Evolutionary conservation across 2,888 invertebrate genomes (phyloP), one percentile per base, ranked within the genome.

Genomic region (Dynastes tityus): DNA sequence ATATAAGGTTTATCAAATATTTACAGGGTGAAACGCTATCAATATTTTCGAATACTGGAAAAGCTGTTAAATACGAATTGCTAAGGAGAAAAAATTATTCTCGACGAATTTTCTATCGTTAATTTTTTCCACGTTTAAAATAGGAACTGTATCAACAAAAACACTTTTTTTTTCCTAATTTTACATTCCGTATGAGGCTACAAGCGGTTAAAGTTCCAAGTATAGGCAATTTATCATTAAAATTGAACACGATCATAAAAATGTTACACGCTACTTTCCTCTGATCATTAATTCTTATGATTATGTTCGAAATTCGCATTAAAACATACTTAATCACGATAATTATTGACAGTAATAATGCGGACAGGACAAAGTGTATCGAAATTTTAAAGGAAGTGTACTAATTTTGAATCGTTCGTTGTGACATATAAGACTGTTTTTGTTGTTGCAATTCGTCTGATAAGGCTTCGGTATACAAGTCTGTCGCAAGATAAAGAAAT

Each of bases 311-410:
- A 68, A 49, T 51, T 29, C 68, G n/a, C 40, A 49, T 67, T 67
- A 49, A 67, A 67, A 67, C 64, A 40, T 27, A 29, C 27, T 53
- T 27, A 68, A 68, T 68, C 68, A 51, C 51, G 68, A 68, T 68
- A 68, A 49, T 68, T 68, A 68, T 27, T 68, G 40, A 49, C 68
- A 51, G 68, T 27, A 51, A 51, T 68, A 68, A 63, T 32, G 63
- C 63, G 32, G 32, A 13, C 32, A 63, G 63, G 29, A 63, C 27
- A 29, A 11, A 22, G 32, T 32, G 13, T 32, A 63, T 32, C 63
- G 63, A 32, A 63, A 32, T 63, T 63, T 32, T 63, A 63, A 63
- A 63, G 22, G 63, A 32, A 13, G 11, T 63, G 63, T 32, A 63
- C 29, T 13, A 63, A 63, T 63, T 63, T 63, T 63, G 11, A 61